Percentiles rank a stretch among this genome's conserved stretches.
Evolutionary conservation across 1,140 invertebrate species (phyloP).

Genomic region (Lepidurus apus): DNA sequence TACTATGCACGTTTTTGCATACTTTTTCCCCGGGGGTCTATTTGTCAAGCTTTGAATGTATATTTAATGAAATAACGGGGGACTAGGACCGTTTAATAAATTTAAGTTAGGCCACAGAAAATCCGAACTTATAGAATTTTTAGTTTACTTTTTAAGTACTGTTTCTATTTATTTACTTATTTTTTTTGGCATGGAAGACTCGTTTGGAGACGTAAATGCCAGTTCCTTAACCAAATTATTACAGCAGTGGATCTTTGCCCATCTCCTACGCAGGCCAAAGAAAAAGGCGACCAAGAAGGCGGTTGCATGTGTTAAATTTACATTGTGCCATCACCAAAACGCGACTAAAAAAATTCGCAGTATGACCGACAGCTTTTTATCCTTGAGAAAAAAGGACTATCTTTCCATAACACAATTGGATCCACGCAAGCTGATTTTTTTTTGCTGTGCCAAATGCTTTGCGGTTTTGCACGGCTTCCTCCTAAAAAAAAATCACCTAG

Average conservation of each 20-base stretch:
- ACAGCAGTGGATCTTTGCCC: constrained; percentile 71
- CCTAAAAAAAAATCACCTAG: constrained; percentile 16
- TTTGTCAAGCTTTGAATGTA: constrained; percentile 16
- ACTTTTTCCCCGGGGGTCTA: not conserved
- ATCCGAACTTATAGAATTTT: constrained; percentile 32
- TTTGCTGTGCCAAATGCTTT: constrained; percentile 21
- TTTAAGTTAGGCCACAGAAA: constrained; percentile 23
- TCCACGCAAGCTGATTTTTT: not conserved
- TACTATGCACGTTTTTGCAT: constrained; percentile 6
- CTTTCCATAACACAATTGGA: constrained; percentile 14
- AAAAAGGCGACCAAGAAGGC: constrained; percentile 67
- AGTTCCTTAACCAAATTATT: constrained; percentile 48
- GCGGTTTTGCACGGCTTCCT: constrained; percentile 52
- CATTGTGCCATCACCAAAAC: not conserved
- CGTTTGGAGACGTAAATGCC: constrained; percentile 25
- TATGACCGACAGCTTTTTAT: not conserved
- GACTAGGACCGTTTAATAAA: constrained; percentile 7
- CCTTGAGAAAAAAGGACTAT: not conserved
- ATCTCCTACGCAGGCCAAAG: constrained; percentile 60
- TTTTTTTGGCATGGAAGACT: not conserved
- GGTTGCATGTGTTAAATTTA: constrained; percentile 67
- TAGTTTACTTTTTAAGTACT: constrained; percentile 32
- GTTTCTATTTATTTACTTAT: constrained; percentile 25
- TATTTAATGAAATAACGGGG: not conserved
- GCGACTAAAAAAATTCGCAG: not conserved